phyloP scores from a whole-genome alignment of 2,797 vertebrate species.

The Schizopygopsis pylzovi region DNA sequence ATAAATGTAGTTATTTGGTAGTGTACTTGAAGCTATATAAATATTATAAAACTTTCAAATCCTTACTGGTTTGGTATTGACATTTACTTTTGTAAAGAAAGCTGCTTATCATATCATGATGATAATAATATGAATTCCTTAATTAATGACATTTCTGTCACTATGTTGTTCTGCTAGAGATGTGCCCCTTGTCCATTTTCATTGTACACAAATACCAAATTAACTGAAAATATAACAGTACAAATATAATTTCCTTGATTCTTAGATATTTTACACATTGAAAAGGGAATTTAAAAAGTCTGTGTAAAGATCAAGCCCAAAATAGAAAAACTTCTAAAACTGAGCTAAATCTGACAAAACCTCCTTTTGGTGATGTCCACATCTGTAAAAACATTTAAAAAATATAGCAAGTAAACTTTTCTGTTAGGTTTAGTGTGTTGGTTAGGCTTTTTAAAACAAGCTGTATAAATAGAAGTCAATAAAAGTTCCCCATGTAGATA shows the following conservation, averaged over 20 bases:
- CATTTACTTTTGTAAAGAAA: background rate
- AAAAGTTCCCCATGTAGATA: background rate
- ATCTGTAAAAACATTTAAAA: background rate
- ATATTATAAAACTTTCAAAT: background rate
- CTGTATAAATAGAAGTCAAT: background rate
- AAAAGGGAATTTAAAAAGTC: background rate
- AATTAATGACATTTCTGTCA: background rate
- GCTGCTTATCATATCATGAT: background rate
- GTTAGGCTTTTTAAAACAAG: background rate
- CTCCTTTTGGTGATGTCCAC: background rate
- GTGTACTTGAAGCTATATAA: background rate
- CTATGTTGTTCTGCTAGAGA: background rate
- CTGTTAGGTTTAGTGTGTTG: background rate
- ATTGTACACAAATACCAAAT: background rate
- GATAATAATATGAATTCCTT: background rate
- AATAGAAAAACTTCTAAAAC: background rate
- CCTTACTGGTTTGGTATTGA: background rate
- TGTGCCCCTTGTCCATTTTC: background rate
- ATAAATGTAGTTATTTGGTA: background rate
- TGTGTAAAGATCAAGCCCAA: background rate
- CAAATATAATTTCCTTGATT: background rate
- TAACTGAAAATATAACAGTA: background rate
- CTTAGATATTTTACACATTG: background rate
- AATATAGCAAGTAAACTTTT: background rate
- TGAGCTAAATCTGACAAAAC: background rate